phyloP scores from a whole-genome alignment of 2,797 vertebrate genomes.

The Tragopan temminckii region DNA sequence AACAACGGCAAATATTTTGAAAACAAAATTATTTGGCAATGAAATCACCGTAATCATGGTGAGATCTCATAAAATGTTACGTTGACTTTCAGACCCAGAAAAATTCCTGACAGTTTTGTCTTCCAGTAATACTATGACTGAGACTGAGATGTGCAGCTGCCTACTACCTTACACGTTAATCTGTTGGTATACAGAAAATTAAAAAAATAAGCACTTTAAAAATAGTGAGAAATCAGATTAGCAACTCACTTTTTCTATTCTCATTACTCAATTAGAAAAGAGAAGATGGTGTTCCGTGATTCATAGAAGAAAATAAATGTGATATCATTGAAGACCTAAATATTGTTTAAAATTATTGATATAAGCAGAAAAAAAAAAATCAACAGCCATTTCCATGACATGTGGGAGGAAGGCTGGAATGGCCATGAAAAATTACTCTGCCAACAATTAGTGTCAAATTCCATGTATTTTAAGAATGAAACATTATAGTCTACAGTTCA shows the following conservation, averaged over 20 bases:
- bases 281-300: background rate
- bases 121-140: background rate
- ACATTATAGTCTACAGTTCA: background rate
- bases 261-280: background rate
- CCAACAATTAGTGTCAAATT: background rate
- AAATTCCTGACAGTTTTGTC: background rate
- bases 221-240: background rate
- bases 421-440: background rate
- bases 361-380: background rate
- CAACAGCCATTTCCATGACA: background rate
- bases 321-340: background rate
- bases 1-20: background rate
- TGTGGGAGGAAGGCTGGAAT: background rate
- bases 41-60: background rate
- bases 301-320: background rate
- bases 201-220: background rate
- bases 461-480: background rate
- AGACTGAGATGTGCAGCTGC: background rate
- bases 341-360: background rate
- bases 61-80: background rate
- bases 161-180: background rate
- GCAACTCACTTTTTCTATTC: background rate
- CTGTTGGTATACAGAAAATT: background rate
- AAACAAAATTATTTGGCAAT: background rate
- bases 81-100: background rate